Base-by-base conservation (phyloP, 2,888 invertebrate genomes). In the Melikaiella ostensackeni region DNA sequence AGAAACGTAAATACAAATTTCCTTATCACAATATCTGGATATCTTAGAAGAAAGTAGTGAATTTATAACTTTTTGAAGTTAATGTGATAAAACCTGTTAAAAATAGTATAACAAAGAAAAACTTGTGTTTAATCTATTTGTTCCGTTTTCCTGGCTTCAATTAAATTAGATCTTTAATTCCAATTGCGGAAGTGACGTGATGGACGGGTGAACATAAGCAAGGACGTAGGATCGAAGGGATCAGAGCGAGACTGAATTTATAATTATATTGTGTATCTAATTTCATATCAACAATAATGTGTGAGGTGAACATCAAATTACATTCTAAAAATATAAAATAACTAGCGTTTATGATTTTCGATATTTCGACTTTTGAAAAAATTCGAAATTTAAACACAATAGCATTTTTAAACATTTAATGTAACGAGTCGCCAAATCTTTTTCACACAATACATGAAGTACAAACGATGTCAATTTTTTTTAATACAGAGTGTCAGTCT, bases 221-320 rank as follows among this genome's bases (percentile, higher is more conserved):
- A 57, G 57, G 57, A 57, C 57, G 57, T 57, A 24, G 24, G 21
- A 57, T 57, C 24, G 5, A 24, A 57, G 57, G 24, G 57, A 57
- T 24, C 24, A 57, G 57, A 57, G 21, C 57, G 57, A 21, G 57
- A 24, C 57, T 57, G 57, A 24, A 57, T 24, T 57, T 57, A 24
- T 57, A 57, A 57, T 57, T 57, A 50, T 50, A 50, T 50, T 50
- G 50, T 50, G 8, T n/a, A 50, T 50, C 50, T 50, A 50, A 50
- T n/a, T n/a, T 50, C 50, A n/a, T 50, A 50, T 50, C n/a, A n/a
- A 2, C 1, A 50, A 50, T 50, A 30, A 30, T 30, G 30, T 30
- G 30, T 30, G 30, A 30, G 4, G 30, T 30, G 30, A 30, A 30
- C 30, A 30, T 30, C 30, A 4, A 30, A 30, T 30, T 30, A 3